A percentile compares a stretch with the other conserved stretches of the same genome.
Conservation (phyloP, 1,140 invertebrate species). For the Dreissena polymorpha region DNA sequence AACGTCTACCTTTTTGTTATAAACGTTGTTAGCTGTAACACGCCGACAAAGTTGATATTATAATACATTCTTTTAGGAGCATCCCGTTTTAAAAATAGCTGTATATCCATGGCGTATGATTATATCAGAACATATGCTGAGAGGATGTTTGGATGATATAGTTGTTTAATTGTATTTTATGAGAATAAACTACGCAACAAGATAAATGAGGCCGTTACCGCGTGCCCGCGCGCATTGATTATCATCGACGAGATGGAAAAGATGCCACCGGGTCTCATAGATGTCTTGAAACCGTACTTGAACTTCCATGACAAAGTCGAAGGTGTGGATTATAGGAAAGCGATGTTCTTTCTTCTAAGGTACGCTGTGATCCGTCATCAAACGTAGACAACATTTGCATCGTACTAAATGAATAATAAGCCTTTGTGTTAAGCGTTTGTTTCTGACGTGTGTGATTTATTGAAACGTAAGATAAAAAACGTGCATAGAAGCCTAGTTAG, state of each 20-base stretch:
- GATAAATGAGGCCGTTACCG: conserved; percentile 83
- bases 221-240: conserved; percentile 90
- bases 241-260: conserved; percentile 99
- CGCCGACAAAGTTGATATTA: no score
- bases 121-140: background rate
- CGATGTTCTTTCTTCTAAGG: conserved; percentile 93
- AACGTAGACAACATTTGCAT: no score
- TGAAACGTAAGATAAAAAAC: no score
- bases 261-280: conserved; percentile 92
- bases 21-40: background rate
- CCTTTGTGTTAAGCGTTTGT: no score
- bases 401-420: no score
- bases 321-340: conserved; percentile 83
- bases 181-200: conserved; percentile 83
- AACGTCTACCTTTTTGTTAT: conserved; percentile 46
- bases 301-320: conserved; percentile 87
- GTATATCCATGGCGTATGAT: no score
- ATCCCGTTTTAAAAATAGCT: no score
- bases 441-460: no score
- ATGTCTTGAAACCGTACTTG: conserved; percentile 92
- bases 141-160: background rate
- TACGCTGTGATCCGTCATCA: conserved; percentile 20
- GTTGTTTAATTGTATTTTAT: conserved; percentile 55
- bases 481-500: no score
- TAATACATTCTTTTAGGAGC: no score